Base-by-base conservation (phyloP, 2,888 invertebrate species). In the Leptopilina myrica region DNA sequence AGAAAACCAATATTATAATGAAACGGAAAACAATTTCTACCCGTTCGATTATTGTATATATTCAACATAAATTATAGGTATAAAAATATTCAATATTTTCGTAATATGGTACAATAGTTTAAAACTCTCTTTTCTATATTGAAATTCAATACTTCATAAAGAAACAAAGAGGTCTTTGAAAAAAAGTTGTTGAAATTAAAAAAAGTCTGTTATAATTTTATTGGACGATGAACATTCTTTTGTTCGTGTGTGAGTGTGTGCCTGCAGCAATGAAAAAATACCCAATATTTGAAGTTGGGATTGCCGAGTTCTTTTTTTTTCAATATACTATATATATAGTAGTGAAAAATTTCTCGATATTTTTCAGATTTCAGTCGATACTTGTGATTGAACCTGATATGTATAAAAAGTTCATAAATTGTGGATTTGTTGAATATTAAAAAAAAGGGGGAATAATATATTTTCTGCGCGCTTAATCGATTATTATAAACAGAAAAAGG, bases 181-280 rank as follows among this genome's bases (percentile, higher is more conserved):
- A 62, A 62, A 62, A 15, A 62, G 62, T 62, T 20, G 62, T 62
- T 62, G 62, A 62, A 62, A 62, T 62, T 62, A 62, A 62, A 62
- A 62, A 62, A 62, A 62, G 62, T 62, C 62, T 62, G 62, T 62
- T 20, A 62, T 62, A 62, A 20, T 20, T 62, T 62, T 62, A 62
- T 62, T 62, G 62, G 62, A 15, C 62, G 62, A 62, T 62, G 62
- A 62, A 62, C 62, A 62, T 62, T 62, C 62, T 62, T 20, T 62
- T 62, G 62, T 62, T 62, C 62, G 20, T 62, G 62, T 62, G 33
- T 33, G 33, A 20, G 20, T 33, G 33, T 33, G 6, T 62, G 62
- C 62, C 62, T 62, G 62, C 15, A 62, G 62, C 62, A 62, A 62
- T 62, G 20, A 20, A 62, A 62, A 62, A 62, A 62, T 62, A 62